Conservation (phyloP, 2,888 invertebrate species). For the Agonopterix alstromeriana region DNA sequence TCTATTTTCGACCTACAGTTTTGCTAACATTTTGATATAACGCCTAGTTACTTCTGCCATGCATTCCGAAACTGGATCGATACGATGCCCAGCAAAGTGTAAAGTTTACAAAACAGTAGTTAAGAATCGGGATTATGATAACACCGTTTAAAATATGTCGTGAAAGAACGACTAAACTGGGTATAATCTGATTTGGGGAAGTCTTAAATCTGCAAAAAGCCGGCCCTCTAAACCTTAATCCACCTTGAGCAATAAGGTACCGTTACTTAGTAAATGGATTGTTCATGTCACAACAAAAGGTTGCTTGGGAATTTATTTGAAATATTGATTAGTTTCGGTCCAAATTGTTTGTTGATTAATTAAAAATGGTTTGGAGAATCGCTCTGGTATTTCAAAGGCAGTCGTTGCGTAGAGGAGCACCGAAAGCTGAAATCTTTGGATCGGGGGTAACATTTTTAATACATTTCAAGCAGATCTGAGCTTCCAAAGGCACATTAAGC, state of each 20-base stretch:
- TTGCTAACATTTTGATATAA: too few species aligned
- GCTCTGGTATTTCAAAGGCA: too few species aligned
- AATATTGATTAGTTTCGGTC: neutral
- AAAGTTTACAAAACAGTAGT: too few species aligned
- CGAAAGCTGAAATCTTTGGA: too few species aligned
- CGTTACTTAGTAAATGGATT: constrained; percentile 13
- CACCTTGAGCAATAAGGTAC: constrained; percentile 34
- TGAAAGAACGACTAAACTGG: constrained; percentile 27
- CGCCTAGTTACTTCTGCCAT: too few species aligned
- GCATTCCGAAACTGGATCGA: too few species aligned
- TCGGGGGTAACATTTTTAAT: too few species aligned
- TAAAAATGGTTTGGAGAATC: neutral
- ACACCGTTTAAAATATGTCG: constrained; percentile 13
- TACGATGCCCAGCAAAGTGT: too few species aligned
- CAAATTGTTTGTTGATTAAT: neutral
- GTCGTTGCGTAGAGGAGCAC: too few species aligned
- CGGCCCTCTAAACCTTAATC: constrained; percentile 21
- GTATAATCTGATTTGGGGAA: constrained; percentile 37
- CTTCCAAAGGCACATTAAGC: too few species aligned
- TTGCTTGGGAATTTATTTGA: constrained; percentile 6
- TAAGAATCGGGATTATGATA: neutral
- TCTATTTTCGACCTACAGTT: too few species aligned
- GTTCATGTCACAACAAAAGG: constrained; percentile 7
- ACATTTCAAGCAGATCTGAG: too few species aligned
- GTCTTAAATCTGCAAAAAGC: constrained; percentile 39